Percentiles rank a stretch among this genome's conserved stretches.
These are phyloP conservation scores for Diabrotica virgifera DNA, from an alignment of 1,140 invertebrate genomes.

Conservation along the genomic window DNA sequence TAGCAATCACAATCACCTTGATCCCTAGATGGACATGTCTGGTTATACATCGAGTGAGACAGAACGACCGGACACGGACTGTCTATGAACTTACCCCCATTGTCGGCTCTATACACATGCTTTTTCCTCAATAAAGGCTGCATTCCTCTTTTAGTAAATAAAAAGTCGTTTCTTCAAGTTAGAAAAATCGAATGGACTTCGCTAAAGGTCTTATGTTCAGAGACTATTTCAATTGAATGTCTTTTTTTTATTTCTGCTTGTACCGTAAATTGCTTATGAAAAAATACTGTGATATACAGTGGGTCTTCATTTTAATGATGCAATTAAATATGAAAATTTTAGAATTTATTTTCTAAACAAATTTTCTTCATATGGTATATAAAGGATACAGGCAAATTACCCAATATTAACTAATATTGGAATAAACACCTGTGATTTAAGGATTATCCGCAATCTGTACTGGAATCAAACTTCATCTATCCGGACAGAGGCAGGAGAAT, in stretches of 20 bases:
- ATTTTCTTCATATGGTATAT: too few species aligned
- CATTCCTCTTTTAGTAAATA: constrained; percentile 39
- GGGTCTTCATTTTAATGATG: too few species aligned
- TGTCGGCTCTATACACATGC: constrained; percentile 40
- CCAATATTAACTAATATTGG: too few species aligned
- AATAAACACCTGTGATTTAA: too few species aligned
- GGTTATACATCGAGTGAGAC: constrained; percentile 29
- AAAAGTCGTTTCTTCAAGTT: constrained; percentile 45
- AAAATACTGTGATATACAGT: neutral
- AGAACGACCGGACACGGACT: constrained; percentile 28
- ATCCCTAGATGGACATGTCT: constrained; percentile 43
- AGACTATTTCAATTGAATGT: neutral
- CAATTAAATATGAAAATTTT: too few species aligned
- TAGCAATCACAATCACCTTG: constrained; percentile 35
- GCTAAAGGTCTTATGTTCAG: constrained; percentile 6
- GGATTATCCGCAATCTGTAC: too few species aligned
- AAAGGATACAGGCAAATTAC: too few species aligned
- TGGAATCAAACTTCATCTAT: too few species aligned
- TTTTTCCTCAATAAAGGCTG: constrained; percentile 41
- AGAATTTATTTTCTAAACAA: too few species aligned
- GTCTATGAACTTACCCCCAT: constrained; percentile 45
- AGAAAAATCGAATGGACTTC: constrained; percentile 26
- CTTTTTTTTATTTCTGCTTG: constrained; percentile 3
- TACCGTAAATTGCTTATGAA: constrained; percentile 1
- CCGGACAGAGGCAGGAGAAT: too few species aligned